phyloP scores from a whole-genome alignment of 2,113 vertebrate species.

The Sceloporus undulatus region DNA sequence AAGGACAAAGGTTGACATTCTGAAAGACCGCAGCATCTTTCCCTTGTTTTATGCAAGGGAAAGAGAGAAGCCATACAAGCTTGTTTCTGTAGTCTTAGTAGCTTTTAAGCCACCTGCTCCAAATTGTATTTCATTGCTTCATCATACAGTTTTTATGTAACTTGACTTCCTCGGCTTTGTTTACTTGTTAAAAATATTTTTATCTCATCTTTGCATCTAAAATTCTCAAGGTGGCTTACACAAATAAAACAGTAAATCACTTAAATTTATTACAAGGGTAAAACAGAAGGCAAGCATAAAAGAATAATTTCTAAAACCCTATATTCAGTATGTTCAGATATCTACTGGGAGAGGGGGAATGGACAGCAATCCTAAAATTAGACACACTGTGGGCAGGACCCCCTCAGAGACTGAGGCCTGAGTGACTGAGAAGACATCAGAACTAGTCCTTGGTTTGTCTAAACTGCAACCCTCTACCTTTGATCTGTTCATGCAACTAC shows the following conservation, averaged over 20 bases:
- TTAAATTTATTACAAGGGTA: neutral
- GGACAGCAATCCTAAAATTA: neutral
- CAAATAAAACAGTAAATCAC: neutral
- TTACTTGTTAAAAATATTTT: neutral
- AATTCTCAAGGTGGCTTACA: neutral
- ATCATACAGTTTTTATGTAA: neutral
- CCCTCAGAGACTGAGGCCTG: too few relatives aligned
- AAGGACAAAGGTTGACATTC: neutral
- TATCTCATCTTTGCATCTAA: neutral
- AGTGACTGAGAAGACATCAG: neutral
- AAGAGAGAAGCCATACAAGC: neutral
- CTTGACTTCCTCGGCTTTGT: neutral
- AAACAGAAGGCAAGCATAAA: conserved; percentile 6
- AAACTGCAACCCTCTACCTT: neutral
- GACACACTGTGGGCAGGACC: neutral
- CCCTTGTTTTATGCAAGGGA: neutral
- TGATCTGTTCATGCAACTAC: neutral
- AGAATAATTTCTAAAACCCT: neutral
- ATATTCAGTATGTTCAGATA: neutral
- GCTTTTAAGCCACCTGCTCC: neutral
- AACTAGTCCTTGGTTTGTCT: neutral
- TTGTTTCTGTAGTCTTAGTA: neutral
- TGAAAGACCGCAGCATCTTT: conserved; percentile 22
- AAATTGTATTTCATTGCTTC: neutral
- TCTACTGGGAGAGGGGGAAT: neutral